phyloP scores from a whole-genome alignment of 2,797 vertebrate genomes.

The Sebastes kiyomatsui region DNA sequence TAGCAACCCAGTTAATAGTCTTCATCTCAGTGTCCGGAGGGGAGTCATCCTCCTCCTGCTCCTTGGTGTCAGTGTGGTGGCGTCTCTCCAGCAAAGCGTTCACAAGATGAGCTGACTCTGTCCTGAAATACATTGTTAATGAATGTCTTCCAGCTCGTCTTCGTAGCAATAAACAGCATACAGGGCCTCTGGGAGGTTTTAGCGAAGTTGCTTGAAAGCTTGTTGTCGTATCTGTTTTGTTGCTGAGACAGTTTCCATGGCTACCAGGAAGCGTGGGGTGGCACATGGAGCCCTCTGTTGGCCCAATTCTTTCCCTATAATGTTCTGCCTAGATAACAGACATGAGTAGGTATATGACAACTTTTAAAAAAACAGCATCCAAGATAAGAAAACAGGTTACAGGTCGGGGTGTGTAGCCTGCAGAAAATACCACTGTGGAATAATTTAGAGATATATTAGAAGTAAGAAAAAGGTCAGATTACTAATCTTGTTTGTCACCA shows the following conservation, averaged over 20 bases:
- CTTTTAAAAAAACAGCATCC: background rate
- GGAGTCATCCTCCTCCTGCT: background rate
- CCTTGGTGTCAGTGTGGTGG: fast-evolving
- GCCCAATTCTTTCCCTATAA: background rate
- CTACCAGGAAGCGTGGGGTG: slow-evolving; percentile 1
- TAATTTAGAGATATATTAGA: background rate
- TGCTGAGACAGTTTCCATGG: slow-evolving; percentile 60
- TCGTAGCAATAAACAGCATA: background rate
- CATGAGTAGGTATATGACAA: background rate
- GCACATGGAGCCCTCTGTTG: slow-evolving; percentile 45
- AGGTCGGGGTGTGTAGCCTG: background rate
- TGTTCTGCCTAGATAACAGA: background rate
- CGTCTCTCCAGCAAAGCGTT: slow-evolving; percentile 24
- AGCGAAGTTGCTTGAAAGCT: background rate
- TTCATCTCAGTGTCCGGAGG: background rate
- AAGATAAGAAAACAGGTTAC: background rate
- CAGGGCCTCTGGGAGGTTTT: background rate
- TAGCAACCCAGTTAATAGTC: slow-evolving; percentile 78
- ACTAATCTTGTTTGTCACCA: background rate
- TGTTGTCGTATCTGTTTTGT: slow-evolving; percentile 8
- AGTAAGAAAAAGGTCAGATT: background rate
- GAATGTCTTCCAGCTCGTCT: slow-evolving; percentile 31
- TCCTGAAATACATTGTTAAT: background rate
- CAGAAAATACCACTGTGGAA: background rate
- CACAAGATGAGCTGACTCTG: slow-evolving; percentile 36